These are phyloP conservation scores for Paradoxurus hermaphroditus DNA, from an alignment of 2,113 vertebrate species.

Conservation along the genomic window DNA sequence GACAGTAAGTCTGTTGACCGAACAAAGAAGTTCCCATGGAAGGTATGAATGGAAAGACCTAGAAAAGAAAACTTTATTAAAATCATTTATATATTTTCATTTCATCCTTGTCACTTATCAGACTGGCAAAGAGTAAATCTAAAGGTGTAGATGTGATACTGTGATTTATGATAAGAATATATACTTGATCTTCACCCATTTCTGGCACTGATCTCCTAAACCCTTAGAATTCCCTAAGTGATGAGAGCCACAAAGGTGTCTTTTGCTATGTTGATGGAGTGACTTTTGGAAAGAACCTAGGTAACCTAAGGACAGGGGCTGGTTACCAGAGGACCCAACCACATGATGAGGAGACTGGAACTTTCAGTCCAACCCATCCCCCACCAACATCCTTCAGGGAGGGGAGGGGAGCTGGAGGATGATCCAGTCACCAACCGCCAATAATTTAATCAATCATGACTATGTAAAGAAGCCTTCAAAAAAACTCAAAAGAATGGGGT, in stretches of 20 bases:
- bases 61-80: conserved; percentile 34
- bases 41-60: conserved; percentile 99
- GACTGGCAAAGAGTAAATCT: background rate
- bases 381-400: background rate
- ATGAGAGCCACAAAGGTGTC: background rate
- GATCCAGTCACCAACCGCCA: background rate
- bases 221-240: background rate
- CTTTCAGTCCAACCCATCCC: background rate
- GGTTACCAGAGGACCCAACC: background rate
- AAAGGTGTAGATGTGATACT: background rate
- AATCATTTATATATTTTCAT: background rate
- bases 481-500: background rate
- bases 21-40: conserved; percentile 99
- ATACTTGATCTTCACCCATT: background rate
- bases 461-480: background rate
- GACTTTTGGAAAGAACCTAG: background rate
- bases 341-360: background rate
- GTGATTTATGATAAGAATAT: conserved; percentile 4
- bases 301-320: background rate
- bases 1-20: conserved; percentile 96
- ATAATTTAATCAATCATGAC: background rate
- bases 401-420: background rate
- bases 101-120: background rate
- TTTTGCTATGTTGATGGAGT: background rate
- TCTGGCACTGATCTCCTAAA: background rate